A percentile compares a stretch with the other conserved stretches of the same genome.
These are phyloP conservation scores for Adineta ricciae DNA, from an alignment of 2,888 invertebrate genomes.

Conservation along the genomic window DNA sequence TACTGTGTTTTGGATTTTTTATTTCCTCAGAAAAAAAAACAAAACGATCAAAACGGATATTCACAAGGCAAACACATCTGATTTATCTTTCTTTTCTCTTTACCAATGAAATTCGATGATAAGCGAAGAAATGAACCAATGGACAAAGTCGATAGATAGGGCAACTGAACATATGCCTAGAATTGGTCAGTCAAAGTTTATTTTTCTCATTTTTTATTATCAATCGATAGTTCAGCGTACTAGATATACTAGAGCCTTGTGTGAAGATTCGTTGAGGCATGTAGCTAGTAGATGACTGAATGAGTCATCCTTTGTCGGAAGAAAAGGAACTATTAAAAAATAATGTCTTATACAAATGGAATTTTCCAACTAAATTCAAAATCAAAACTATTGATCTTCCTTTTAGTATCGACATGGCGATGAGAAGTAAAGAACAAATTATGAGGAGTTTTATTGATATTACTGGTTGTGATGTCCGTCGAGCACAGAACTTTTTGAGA, in stretches of 20 bases:
- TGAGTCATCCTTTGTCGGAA: not conserved
- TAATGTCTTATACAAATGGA: not conserved
- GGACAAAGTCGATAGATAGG: not conserved
- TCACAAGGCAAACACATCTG: not conserved
- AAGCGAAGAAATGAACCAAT: not conserved
- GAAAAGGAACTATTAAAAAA: not conserved
- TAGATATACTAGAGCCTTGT: not conserved
- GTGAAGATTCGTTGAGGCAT: not conserved
- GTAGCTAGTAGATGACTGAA: not conserved
- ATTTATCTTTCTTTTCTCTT: not conserved
- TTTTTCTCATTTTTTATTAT: not conserved
- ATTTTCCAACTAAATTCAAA: not conserved
- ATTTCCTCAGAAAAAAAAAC: not conserved
- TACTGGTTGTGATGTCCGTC: not conserved
- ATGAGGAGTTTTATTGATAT: not conserved
- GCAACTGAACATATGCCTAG: not conserved
- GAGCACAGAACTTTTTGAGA: not conserved
- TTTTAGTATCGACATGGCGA: not conserved
- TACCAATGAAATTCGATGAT: not conserved
- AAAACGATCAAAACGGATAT: not conserved
- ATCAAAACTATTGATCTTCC: not conserved
- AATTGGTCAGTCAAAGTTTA: not conserved
- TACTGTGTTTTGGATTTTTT: not conserved
- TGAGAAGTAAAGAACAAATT: not conserved
- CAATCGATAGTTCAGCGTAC: not conserved